Percentiles rank a stretch among this genome's conserved stretches.
Evolutionary conservation across 2,113 vertebrate species (phyloP).

Genomic region (Mixornis gularis): DNA sequence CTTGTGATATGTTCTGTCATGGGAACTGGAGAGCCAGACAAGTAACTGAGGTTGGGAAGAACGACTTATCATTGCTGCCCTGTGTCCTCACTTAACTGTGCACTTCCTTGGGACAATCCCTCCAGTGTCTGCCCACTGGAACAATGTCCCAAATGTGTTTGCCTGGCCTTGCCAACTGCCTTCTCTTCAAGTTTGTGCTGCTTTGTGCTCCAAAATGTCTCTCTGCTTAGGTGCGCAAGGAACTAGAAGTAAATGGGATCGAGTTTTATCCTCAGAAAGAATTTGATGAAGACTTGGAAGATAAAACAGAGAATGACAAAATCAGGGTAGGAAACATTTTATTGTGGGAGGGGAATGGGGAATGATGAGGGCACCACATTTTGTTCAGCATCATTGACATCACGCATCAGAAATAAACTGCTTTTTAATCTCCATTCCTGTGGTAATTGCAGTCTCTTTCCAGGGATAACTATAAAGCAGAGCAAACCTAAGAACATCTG

Average conservation of each 20-base stretch:
- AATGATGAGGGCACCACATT: neutral
- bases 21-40: neutral
- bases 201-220: slow-evolving; percentile 25
- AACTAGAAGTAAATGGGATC: slow-evolving; percentile 88
- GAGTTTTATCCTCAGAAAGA: slow-evolving; percentile 97
- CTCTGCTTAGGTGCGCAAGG: slow-evolving; percentile 85
- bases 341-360: neutral
- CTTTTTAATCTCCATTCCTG: neutral
- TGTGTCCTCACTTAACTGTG: neutral
- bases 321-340: slow-evolving; percentile 83
- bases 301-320: slow-evolving; percentile 96
- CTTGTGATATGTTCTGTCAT: neutral
- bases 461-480: neutral
- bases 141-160: neutral
- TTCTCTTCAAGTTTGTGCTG: neutral
- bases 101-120: neutral
- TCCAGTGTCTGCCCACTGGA: neutral
- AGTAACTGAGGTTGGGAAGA: neutral
- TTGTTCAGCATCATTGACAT: neutral
- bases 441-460: neutral
- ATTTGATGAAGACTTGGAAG: slow-evolving; percentile 95
- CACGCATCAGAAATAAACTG: neutral
- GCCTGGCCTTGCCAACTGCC: neutral
- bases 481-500: neutral
- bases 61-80: neutral